phyloP scores from a whole-genome alignment of 2,888 invertebrate species.

The Ferrisia virgata region DNA sequence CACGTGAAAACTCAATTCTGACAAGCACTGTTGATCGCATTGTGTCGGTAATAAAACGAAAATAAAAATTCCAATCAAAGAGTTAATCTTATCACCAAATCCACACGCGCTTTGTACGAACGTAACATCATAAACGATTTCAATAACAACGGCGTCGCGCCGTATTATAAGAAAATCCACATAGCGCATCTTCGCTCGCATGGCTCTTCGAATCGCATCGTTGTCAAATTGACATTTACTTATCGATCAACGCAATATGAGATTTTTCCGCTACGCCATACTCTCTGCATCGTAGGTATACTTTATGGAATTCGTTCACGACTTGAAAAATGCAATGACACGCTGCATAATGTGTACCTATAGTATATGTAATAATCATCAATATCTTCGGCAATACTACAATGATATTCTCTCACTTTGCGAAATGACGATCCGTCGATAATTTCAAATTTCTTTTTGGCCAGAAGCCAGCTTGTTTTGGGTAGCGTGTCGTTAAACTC shows the following conservation, averaged over 20 bases:
- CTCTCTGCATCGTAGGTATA: background rate
- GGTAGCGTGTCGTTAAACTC: background rate
- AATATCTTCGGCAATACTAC: background rate
- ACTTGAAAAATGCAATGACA: background rate
- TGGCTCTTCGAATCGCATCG: background rate
- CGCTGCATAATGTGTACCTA: background rate
- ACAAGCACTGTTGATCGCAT: background rate
- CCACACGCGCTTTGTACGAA: background rate
- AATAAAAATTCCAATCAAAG: background rate
- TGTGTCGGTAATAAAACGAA: background rate
- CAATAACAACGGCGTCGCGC: background rate
- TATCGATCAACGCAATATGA: background rate
- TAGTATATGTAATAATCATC: background rate
- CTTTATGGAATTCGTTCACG: background rate
- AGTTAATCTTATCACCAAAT: background rate
- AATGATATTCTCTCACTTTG: background rate
- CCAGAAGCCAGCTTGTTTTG: background rate
- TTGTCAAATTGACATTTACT: background rate
- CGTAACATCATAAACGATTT: background rate
- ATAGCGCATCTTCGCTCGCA: background rate
- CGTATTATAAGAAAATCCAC: background rate
- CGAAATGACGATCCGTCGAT: background rate
- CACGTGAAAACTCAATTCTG: background rate
- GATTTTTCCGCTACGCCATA: background rate
- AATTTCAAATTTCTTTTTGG: conserved; percentile 16